Conservation (phyloP, 2,113 vertebrate species). For the Vombatus ursinus region DNA sequence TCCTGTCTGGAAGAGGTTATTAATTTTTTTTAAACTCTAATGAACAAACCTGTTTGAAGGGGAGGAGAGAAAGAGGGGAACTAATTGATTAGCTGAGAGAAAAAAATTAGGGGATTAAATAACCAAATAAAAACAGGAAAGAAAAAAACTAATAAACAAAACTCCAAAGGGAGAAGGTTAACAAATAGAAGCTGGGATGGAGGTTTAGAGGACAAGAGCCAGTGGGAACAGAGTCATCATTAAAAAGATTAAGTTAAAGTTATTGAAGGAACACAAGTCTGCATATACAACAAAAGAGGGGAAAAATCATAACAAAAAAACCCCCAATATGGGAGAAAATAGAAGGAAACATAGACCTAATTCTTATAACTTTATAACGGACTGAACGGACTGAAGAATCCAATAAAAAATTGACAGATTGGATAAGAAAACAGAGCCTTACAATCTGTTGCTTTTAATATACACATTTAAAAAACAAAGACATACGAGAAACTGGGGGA, state of each 20-base stretch:
- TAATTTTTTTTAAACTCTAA: neutral
- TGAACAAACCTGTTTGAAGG: neutral
- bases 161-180: neutral
- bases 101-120: neutral
- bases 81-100: neutral
- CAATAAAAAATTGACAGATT: neutral
- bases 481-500: neutral
- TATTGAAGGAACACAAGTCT: neutral
- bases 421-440: neutral
- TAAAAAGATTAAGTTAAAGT: neutral
- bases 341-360: neutral
- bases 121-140: neutral
- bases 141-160: neutral
- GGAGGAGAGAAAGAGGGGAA: neutral
- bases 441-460: neutral
- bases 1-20: neutral
- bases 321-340: neutral
- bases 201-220: neutral
- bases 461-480: no score
- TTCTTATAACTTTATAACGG: neutral
- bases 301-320: neutral
- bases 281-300: neutral
- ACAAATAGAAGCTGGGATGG: neutral
- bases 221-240: neutral
- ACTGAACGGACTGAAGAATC: neutral